Conservation (phyloP, 1,140 invertebrate species). For the Dreissena polymorpha region DNA sequence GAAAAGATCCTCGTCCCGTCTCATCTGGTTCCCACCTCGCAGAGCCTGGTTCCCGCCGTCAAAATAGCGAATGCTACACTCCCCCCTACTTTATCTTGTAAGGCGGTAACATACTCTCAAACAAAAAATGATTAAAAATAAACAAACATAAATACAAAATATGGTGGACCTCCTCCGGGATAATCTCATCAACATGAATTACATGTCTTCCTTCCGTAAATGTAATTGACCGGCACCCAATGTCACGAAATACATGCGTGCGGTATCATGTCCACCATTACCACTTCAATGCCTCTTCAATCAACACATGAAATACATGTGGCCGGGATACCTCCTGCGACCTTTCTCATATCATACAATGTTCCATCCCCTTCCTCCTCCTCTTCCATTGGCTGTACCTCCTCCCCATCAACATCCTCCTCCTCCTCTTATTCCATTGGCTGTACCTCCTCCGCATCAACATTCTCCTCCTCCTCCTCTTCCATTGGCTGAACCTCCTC, state of each 20-base stretch:
- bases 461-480: slow-evolving; percentile 7
- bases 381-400: too few species aligned
- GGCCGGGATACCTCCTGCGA: neutral
- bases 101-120: neutral
- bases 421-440: slow-evolving; percentile 10
- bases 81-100: slow-evolving; percentile 1
- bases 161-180: too few species aligned
- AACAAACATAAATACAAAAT: neutral
- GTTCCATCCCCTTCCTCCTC: neutral
- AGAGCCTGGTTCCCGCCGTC: too few species aligned
- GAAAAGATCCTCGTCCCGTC: too few species aligned
- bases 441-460: neutral
- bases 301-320: neutral
- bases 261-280: neutral
- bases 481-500: too few species aligned
- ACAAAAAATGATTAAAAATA: too few species aligned
- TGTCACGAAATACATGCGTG: slow-evolving; percentile 1
- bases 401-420: too few species aligned
- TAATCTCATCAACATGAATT: neutral
- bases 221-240: neutral
- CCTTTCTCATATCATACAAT: too few species aligned
- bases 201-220: too few species aligned
- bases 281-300: neutral
- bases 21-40: too few species aligned
- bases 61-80: slow-evolving; percentile 4